phyloP scores from a whole-genome alignment of 2,113 vertebrate genomes.

The Gymnogyps californianus region DNA sequence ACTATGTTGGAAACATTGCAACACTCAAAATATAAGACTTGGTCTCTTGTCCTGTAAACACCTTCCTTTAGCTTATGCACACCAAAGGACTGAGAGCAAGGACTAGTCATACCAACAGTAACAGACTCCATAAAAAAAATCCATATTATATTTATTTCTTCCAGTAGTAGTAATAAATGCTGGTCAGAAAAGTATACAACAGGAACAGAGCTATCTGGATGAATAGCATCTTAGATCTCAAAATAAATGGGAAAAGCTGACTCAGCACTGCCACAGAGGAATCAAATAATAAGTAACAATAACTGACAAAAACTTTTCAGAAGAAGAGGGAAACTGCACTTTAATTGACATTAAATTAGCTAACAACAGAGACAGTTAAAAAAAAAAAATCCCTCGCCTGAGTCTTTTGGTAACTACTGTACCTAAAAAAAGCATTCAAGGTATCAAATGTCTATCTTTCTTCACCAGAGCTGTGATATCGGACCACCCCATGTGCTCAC shows the following conservation, averaged over 20 bases:
- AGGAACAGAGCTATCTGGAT: not conserved
- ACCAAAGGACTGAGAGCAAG: not conserved
- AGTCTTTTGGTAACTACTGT: not conserved
- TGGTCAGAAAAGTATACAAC: not conserved
- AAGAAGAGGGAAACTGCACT: not conserved
- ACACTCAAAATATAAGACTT: not conserved
- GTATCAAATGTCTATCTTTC: not conserved
- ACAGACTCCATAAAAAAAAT: not conserved
- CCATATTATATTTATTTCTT: not conserved
- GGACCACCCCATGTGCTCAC: fast-evolving
- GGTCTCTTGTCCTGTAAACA: not conserved
- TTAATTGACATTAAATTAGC: not conserved
- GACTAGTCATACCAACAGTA: not conserved
- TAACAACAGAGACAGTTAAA: not conserved
- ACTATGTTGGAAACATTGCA: not conserved
- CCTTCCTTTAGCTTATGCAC: not conserved
- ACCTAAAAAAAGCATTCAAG: not conserved
- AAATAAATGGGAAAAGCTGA: not conserved
- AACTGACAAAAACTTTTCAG: not conserved
- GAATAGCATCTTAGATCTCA: not conserved
- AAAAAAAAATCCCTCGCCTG: not conserved
- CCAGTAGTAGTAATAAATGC: not conserved
- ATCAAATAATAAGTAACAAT: not conserved
- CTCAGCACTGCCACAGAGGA: not conserved
- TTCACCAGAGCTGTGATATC: not conserved